Evolutionary conservation across 2,797 vertebrate species (phyloP).

Genomic region (Acrossocheilus fasciatus): DNA sequence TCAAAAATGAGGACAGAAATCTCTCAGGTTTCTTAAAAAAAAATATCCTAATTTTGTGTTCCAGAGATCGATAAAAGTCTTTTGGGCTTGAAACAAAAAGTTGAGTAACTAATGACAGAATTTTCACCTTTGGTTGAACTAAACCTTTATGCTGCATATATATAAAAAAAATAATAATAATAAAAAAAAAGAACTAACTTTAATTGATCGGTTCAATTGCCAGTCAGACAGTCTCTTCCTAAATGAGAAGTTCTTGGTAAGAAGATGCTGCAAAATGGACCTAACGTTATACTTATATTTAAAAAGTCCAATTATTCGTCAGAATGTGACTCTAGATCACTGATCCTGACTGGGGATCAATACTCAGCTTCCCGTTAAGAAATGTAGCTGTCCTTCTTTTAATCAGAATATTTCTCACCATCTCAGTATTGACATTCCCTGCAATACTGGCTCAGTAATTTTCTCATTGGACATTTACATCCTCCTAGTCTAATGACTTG

Average conservation of each 20-base stretch:
- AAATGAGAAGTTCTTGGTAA: neutral
- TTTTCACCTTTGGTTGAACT: no score
- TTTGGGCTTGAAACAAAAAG: no score
- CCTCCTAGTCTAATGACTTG: neutral
- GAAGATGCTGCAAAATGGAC: neutral
- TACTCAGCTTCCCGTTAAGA: neutral
- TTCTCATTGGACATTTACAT: neutral
- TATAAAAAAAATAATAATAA: no score
- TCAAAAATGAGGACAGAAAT: no score
- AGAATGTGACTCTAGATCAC: neutral
- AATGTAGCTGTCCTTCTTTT: slow-evolving; percentile 15
- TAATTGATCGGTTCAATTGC: neutral
- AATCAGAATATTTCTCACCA: slow-evolving; percentile 18
- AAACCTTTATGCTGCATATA: no score
- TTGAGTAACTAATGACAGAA: no score
- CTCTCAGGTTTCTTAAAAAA: no score
- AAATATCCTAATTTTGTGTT: no score
- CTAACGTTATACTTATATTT: slow-evolving; percentile 2
- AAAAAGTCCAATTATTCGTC: neutral
- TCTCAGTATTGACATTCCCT: slow-evolving; percentile 24
- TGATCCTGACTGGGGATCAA: slow-evolving; percentile 23
- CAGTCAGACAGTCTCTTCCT: neutral
- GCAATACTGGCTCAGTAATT: neutral
- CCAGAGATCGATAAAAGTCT: no score
- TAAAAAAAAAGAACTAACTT: neutral